These are phyloP conservation scores for Lamproptera curius DNA, from an alignment of 2,888 invertebrate genomes.

Conservation along the genomic window DNA sequence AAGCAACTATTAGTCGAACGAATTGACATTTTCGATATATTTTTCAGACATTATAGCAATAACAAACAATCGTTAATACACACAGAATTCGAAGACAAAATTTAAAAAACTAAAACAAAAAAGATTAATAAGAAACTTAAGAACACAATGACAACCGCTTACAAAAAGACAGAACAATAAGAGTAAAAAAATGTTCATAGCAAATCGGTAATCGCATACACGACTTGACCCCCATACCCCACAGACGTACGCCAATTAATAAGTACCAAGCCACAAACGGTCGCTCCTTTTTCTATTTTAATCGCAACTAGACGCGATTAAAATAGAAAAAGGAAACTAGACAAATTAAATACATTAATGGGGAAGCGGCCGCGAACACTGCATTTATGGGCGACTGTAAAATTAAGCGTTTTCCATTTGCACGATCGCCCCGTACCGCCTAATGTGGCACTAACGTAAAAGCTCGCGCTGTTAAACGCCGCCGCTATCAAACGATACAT, in stretches of 20 bases:
- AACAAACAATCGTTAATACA: no score
- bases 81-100: background rate
- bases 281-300: no score
- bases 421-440: constrained; percentile 18
- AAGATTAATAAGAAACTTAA: no score
- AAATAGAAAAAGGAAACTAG: constrained; percentile 20
- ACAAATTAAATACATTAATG: constrained; percentile 20
- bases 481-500: constrained; percentile 18
- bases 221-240: no score
- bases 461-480: constrained; percentile 15
- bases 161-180: no score
- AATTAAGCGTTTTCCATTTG: constrained; percentile 25
- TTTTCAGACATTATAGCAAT: no score
- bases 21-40: no score
- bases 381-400: constrained; percentile 21
- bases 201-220: constrained; percentile 2
- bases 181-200: no score
- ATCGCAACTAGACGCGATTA: constrained; percentile 5
- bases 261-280: background rate
- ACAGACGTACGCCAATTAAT: background rate
- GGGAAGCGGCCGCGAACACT: constrained; percentile 11
- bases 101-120: background rate
- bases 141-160: no score
- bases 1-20: no score
- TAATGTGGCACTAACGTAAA: constrained; percentile 18